Evolutionary conservation across 2,113 vertebrate species (phyloP).

Genomic region (Xyrauchen texanus): DNA sequence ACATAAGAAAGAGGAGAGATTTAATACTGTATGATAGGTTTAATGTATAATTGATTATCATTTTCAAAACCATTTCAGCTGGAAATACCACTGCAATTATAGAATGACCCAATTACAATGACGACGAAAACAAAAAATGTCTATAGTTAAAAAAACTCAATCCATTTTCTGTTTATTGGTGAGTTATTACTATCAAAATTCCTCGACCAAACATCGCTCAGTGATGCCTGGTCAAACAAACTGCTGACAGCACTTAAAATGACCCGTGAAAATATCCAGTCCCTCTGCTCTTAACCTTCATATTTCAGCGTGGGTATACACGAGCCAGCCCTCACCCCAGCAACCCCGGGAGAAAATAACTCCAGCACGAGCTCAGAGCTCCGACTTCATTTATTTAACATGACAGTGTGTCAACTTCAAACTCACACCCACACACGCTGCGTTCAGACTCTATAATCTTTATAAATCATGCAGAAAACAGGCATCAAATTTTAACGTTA

Average conservation of each 20-base stretch:
- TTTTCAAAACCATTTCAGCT: too few species aligned
- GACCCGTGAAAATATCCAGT: background rate
- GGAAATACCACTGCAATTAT: too few species aligned
- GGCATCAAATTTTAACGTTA: conserved; percentile 31
- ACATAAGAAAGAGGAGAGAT: too few species aligned
- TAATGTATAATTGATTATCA: too few species aligned
- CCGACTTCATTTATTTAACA: conserved; percentile 41
- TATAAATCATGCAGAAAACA: conserved; percentile 40
- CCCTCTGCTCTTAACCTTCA: background rate
- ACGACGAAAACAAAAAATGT: too few species aligned
- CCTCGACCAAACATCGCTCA: background rate
- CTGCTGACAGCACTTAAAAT: background rate
- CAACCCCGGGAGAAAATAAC: background rate
- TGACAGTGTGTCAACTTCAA: conserved; percentile 37
- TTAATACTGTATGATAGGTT: too few species aligned
- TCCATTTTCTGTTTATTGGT: background rate
- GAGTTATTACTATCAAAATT: background rate
- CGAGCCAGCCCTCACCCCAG: background rate
- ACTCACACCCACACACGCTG: conserved; percentile 7
- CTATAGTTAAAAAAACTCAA: background rate
- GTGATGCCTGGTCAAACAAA: background rate
- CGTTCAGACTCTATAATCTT: conserved; percentile 23
- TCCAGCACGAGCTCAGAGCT: background rate
- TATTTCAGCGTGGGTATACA: conserved; percentile 1
- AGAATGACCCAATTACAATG: too few species aligned